Evolutionary conservation across 2,113 vertebrate species (phyloP), one percentile per base, ranked within the genome.

Genomic region (Leucopsar rothschildi): DNA sequence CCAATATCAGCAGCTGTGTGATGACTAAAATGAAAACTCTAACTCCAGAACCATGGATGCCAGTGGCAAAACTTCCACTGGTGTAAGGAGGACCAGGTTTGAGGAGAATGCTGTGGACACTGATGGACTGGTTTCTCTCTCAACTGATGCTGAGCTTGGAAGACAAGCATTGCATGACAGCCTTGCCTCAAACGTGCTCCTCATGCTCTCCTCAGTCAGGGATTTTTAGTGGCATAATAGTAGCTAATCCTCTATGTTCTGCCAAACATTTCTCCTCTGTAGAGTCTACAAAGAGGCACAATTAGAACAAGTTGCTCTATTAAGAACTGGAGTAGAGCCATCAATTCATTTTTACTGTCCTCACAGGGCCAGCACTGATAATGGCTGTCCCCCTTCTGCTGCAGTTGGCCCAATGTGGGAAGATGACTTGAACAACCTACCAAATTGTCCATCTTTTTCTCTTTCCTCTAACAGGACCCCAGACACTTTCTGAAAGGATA

Each of bases 291-390:
- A 55, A 93, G 83, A 86, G 72, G 45, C 76, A 77, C 59, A 83
- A 82, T 82, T 68, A 94, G 66, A 76, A 59, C 59, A 91, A 86
- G 82, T 25, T 86, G 55, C 77, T 94, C 66, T 88, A 73, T 69
- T 77, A 92, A 49, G 68, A 92, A 47, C 75, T 95, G 68, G 66
- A 92, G 39, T n/a, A 37, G 72, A 90, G 92, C 71, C 93, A 95
- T 63, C 78, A 73, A 33, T 78, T 88, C 68, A 68, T 96, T 94
- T 95, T 82, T 73, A 82, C 63, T 82, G 85, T 80, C 50, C 57
- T 83, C 66, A 72, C 61, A 88, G 85, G 91, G 90, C 42, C 85
- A 86, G 64, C 47, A 39, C 52, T 6, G n/a, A 3, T 37, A 75
- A 73, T 0, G 7, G 47, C 47, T 80, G 75, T 61, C 50, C 70